Evolutionary conservation across 2,888 invertebrate genomes (phyloP).

Genomic region (Pegoplata infirma): DNA sequence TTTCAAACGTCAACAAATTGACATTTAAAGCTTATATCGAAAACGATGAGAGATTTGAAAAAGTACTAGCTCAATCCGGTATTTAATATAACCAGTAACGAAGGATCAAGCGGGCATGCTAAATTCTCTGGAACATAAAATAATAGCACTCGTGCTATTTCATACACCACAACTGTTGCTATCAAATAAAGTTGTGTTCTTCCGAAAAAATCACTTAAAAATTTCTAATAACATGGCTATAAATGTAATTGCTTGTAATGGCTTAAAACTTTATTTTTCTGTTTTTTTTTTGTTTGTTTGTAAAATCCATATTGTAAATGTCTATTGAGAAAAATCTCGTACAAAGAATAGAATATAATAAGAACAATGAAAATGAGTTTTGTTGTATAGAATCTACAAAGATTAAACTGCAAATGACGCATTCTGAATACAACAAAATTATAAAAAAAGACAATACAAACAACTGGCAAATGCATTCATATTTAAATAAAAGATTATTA

Average conservation of each 20-base stretch:
- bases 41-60: too few relatives aligned
- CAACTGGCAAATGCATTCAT: slow-evolving; percentile 3
- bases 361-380: not conserved
- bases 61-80: too few relatives aligned
- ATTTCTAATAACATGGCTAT: slow-evolving; percentile 48
- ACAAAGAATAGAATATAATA: not conserved
- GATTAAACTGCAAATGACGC: slow-evolving; percentile 22
- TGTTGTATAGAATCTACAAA: too few relatives aligned
- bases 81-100: too few relatives aligned
- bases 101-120: too few relatives aligned
- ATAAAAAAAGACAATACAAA: not conserved
- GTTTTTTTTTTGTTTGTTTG: not conserved
- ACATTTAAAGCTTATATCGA: too few relatives aligned
- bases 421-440: not conserved
- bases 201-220: slow-evolving; percentile 41
- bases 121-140: too few relatives aligned
- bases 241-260: slow-evolving; percentile 57
- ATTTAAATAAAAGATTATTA: slow-evolving; percentile 3
- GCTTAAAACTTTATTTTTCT: slow-evolving; percentile 18
- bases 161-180: too few relatives aligned
- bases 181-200: too few relatives aligned
- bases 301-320: not conserved
- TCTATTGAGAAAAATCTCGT: too few relatives aligned
- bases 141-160: too few relatives aligned
- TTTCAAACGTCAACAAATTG: too few relatives aligned